Conservation (phyloP, 30 jellyfish, hydroid and myxozoan genomes). For the Pelagia noctiluca region DNA sequence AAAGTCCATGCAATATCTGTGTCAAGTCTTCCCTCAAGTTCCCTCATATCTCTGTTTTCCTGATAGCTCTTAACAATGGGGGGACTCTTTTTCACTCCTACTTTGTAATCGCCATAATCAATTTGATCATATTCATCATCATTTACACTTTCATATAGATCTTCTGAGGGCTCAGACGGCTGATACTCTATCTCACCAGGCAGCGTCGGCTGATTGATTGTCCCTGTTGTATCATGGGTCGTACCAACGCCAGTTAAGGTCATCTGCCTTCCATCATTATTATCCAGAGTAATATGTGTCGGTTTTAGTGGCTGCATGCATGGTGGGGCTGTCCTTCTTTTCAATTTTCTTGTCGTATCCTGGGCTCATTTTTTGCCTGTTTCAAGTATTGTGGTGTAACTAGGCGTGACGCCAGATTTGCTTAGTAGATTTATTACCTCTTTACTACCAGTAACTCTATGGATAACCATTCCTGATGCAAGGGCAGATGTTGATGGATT, state of each 20-base stretch:
- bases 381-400: slow-evolving; percentile 3
- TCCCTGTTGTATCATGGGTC: slow-evolving; percentile 8
- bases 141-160: slow-evolving; percentile 24
- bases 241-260: slow-evolving; percentile 60
- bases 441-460: slow-evolving; percentile 9
- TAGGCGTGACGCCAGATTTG: slow-evolving; percentile 7
- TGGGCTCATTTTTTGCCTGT: slow-evolving; percentile 4
- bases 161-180: slow-evolving; percentile 67
- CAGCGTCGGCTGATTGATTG: slow-evolving; percentile 9
- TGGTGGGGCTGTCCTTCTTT: slow-evolving; percentile 45
- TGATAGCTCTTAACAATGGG: slow-evolving; percentile 35
- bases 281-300: slow-evolving; percentile 57
- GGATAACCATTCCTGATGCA: neutral
- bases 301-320: slow-evolving; percentile 68
- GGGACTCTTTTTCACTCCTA: slow-evolving; percentile 55
- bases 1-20: slow-evolving; percentile 67
- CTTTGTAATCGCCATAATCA: slow-evolving; percentile 57
- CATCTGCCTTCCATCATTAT: slow-evolving; percentile 70
- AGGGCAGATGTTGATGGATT: neutral
- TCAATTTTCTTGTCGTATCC: neutral
- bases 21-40: slow-evolving; percentile 69
- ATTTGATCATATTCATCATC: slow-evolving; percentile 54
- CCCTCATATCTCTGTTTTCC: slow-evolving; percentile 62
- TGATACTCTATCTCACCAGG: slow-evolving; percentile 37
- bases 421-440: neutral